Percentiles rank a stretch among this genome's conserved stretches.
Evolutionary conservation across 2,113 vertebrate species (phyloP).

Genomic region (Hyaena hyaena): DNA sequence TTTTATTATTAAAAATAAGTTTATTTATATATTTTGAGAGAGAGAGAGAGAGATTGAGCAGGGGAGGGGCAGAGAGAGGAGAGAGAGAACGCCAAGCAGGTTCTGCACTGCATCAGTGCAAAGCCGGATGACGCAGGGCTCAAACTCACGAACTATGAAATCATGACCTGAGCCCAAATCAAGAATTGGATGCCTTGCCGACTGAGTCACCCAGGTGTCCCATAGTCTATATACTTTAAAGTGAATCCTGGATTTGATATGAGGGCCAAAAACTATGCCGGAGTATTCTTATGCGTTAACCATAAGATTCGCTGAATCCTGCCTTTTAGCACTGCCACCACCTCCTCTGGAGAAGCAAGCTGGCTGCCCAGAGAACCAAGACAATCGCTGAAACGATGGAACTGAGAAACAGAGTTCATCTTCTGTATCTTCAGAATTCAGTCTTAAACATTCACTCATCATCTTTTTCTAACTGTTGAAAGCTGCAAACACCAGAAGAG

Average conservation of each 20-base stretch:
- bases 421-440: neutral
- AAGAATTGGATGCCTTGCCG: no score
- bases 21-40: no score
- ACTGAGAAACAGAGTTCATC: neutral
- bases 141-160: no score
- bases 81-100: no score
- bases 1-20: neutral
- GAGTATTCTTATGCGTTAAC: neutral
- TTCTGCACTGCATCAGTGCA: no score
- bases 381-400: neutral
- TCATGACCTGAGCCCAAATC: no score
- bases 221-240: neutral
- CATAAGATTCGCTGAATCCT: neutral
- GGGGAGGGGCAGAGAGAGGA: no score
- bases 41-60: no score
- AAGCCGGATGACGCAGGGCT: no score
- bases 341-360: neutral
- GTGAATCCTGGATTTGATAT: neutral
- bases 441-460: neutral
- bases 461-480: neutral
- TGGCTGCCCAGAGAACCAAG: neutral
- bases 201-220: no score
- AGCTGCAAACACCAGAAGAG: neutral
- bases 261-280: neutral
- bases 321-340: neutral